Conservation (phyloP, 2,888 invertebrate genomes). For the Pristionchus maxplancki region DNA sequence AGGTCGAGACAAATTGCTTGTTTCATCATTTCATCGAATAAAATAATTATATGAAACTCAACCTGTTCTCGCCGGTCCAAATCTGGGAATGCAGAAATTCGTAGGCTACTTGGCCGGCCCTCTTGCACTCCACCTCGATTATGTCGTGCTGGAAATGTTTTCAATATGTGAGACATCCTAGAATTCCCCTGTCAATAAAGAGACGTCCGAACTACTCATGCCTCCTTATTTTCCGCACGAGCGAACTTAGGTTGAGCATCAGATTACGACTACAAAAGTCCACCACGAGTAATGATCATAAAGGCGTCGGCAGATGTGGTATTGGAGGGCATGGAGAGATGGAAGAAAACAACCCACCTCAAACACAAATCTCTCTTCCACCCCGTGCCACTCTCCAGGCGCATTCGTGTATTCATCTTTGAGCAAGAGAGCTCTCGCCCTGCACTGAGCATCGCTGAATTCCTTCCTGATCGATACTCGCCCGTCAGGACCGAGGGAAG, state of each 20-base stretch:
- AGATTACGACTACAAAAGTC: too few species aligned
- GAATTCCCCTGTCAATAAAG: too few species aligned
- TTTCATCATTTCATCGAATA: neutral
- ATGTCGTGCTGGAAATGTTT: conserved; percentile 28
- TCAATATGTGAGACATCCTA: too few species aligned
- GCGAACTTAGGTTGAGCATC: too few species aligned
- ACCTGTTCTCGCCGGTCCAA: neutral
- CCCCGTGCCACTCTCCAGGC: neutral
- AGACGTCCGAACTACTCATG: too few species aligned
- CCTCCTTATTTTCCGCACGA: too few species aligned
- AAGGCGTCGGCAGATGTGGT: too few species aligned
- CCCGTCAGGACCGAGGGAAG: neutral
- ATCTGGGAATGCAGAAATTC: conserved; percentile 20
- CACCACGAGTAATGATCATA: too few species aligned
- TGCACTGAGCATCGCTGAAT: neutral
- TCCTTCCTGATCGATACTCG: neutral
- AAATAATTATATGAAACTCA: neutral
- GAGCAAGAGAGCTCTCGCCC: neutral
- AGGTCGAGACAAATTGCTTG: neutral
- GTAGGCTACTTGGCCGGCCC: neutral
- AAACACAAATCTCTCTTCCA: neutral
- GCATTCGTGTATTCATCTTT: neutral
- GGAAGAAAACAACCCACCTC: neutral
- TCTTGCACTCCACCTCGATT: neutral
- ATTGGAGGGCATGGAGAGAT: too few species aligned